Evolutionary conservation across 2,113 vertebrate species (phyloP), one percentile per base, ranked within the genome.

Genomic region (Lates calcarifer): DNA sequence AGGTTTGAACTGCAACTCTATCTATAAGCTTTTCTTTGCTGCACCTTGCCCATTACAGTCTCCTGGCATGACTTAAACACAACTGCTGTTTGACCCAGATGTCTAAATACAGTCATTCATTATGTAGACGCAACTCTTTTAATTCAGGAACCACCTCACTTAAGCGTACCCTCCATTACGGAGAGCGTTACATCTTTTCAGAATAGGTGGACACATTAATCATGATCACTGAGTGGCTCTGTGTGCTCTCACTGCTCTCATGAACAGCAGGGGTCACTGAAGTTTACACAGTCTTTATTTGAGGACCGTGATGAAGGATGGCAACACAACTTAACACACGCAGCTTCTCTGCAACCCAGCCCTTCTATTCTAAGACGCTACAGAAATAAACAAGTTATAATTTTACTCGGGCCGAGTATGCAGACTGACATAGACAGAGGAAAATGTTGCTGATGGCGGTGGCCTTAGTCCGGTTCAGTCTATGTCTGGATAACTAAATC

Each of bases 281-380:
- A 47, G 73, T 75, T 56, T 29, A 57, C n/a, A 61, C 31, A 43
- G 65, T 43, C 56, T 87, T 82, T 86, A 88, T 91, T 90, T 87
- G 74, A 86, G 77, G 85, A 61, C 60, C 4, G 33, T 53, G 81
- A 58, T 86, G 77, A 83, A 72, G 33, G 74, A 72, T 3, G 18
- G 53, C 35, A 43, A 68, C 26, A 9, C 58, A 33, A 77, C 74
- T 81, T 80, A 85, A 75, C 77, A 70, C 84, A 66, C 37, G 43
- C 39, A 45, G 67, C 33, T 20, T 79, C 37, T 70, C 63, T 57
- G 77, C 66, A 77, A 68, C 35, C 9, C 68, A 72, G 81, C 61
- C 39, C 45, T 53, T 88, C 93, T 93, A 95, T 94, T 94, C 83
- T 87, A 18, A 94, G 94, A 55, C 4, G 81, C 72, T 77, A 90